These are phyloP conservation scores for Camponotus fellah DNA, from an alignment of 2,888 invertebrate genomes.

Conservation along the genomic window DNA sequence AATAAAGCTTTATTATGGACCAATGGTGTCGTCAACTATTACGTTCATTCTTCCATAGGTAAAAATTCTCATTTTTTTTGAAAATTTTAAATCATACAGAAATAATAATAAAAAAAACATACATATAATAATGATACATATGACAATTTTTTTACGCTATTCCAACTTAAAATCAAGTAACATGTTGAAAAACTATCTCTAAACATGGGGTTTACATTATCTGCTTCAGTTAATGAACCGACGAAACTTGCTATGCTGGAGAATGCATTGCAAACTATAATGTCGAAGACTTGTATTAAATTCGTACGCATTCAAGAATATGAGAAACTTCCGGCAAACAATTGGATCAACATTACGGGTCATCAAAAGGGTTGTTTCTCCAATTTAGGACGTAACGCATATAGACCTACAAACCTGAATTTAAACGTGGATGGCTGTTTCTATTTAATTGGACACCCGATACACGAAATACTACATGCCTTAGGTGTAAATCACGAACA, in stretches of 20 bases:
- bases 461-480: constrained; percentile 69
- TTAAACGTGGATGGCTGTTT: constrained; percentile 63
- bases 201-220: not conserved
- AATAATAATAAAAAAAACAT: not conserved
- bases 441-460: constrained; percentile 57
- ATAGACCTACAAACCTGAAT: constrained; percentile 56
- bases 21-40: constrained; percentile 13
- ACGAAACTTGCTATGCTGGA: not conserved
- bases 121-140: not conserved
- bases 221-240: constrained; percentile 1
- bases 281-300: constrained; percentile 21
- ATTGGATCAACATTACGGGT: constrained; percentile 69
- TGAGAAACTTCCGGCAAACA: constrained; percentile 42
- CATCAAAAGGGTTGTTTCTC: constrained; percentile 62
- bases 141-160: not conserved
- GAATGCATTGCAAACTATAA: not conserved
- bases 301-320: not conserved
- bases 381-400: constrained; percentile 59
- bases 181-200: not conserved
- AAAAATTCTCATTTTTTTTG: not conserved
- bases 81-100: not conserved
- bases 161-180: not conserved
- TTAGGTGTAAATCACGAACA: constrained; percentile 70
- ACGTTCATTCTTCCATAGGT: constrained; percentile 18
- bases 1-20: constrained; percentile 18